These are phyloP conservation scores for Machaerirhynchus nigripectus DNA, from an alignment of 2,113 vertebrate species.

Conservation along the genomic window DNA sequence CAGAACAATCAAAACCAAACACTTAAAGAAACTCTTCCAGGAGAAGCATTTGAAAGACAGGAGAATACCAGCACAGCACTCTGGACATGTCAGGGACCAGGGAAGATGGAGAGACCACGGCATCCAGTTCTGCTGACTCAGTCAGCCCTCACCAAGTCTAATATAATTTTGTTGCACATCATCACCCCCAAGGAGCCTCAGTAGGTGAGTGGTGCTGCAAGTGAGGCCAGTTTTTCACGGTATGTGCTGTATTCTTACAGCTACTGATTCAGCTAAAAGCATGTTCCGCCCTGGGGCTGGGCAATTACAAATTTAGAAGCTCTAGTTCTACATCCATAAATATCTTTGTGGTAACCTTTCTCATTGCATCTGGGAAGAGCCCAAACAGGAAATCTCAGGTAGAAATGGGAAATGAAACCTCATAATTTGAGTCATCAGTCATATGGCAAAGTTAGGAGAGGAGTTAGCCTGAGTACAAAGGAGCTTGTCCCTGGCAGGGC, in stretches of 20 bases:
- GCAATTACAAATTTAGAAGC: constrained; percentile 56
- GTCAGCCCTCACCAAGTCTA: background rate
- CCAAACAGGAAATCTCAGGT: constrained; percentile 63
- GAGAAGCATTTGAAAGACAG: background rate
- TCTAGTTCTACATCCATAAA: constrained; percentile 42
- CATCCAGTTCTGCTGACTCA: background rate
- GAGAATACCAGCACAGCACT: background rate
- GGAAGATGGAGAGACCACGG: background rate
- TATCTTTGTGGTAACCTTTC: constrained; percentile 53
- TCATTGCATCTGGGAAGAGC: constrained; percentile 37
- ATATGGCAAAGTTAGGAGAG: constrained; percentile 3
- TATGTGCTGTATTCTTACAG: background rate
- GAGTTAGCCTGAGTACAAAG: background rate
- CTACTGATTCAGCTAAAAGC: constrained; percentile 48
- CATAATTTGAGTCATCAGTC: constrained; percentile 48
- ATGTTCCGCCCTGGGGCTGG: constrained; percentile 35
- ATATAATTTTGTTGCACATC: background rate
- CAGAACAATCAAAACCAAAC: background rate
- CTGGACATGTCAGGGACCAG: background rate
- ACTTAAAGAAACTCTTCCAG: background rate
- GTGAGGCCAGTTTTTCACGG: background rate
- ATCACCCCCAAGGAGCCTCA: background rate
- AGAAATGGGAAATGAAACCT: constrained; percentile 57
- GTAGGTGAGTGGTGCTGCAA: background rate
- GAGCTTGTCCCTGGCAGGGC: background rate